Base-by-base conservation (phyloP, 2,113 vertebrate genomes). In the Indicator maculatus region DNA sequence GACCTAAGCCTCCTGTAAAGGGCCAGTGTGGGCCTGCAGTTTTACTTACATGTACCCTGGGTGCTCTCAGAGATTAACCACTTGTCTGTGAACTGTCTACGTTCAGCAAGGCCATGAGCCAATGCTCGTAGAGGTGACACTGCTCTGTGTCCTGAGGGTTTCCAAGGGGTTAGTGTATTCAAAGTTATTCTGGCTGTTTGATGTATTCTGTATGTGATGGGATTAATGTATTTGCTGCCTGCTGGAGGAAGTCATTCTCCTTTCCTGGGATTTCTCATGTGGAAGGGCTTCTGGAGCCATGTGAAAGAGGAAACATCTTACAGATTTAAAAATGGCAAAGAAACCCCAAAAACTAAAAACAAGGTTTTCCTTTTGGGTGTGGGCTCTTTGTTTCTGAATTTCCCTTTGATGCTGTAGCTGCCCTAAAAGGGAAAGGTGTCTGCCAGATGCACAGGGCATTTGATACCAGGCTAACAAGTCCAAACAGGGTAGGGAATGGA, bases 211-310 rank as follows among this genome's bases (percentile, higher is more conserved):
- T 84, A 21, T 52, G 71, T 56, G 83, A 76, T 66, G 47, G 81
- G 80, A 94, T 85, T 93, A 76, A 75, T 53, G 87, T 56, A 56
- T 92, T 85, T 23, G 0, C 61, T 0, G 7, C 75, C 65, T 72
- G n/a, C 75, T 77, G 84, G 59, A 94, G 87, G 93, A 96, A 97
- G 85, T 69, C 2, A 1, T 33, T 84, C 71, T 91, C 70, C 83
- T 95, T 95, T 73, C 71, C 93, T 87, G 92, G 90, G 90, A 70
- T 94, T 95, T 89, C 85, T 82, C 89, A 59, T 79, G 77, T 75
- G 84, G 82, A 89, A 69, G 61, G 81, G 74, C 72, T 73, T 50
- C 61, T 83, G 82, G 66, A 82, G 38, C 69, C 39, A 55, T 89
- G 85, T 83, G 56, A 94, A 90, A 82, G 69, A 88, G 94, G 94